phyloP scores from a whole-genome alignment of 2,797 vertebrate species.

The Thaleichthys pacificus region DNA sequence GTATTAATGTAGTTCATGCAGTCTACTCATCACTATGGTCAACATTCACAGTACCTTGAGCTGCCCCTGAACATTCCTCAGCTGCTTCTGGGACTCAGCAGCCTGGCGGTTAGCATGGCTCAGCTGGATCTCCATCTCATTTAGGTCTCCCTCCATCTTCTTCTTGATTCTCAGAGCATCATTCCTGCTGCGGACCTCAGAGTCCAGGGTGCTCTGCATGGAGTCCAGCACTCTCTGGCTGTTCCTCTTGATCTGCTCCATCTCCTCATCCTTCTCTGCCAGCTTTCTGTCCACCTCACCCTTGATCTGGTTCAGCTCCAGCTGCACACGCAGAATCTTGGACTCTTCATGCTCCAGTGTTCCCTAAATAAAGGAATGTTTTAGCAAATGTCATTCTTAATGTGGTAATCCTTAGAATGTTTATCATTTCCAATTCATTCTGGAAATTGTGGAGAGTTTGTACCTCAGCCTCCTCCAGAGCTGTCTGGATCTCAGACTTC shows the following conservation, averaged over 20 bases:
- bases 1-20: no score
- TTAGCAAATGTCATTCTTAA: no score
- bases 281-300: slow-evolving; percentile 71
- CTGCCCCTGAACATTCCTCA: slow-evolving; percentile 41
- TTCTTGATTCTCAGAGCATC: slow-evolving; percentile 33
- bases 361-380: slow-evolving; percentile 62
- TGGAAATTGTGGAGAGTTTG: not conserved
- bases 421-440: no score
- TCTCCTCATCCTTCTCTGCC: slow-evolving; percentile 78
- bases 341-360: slow-evolving; percentile 79
- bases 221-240: slow-evolving; percentile 68
- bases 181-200: slow-evolving; percentile 88
- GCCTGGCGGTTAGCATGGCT: slow-evolving; percentile 69
- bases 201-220: slow-evolving; percentile 82
- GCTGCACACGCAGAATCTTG: slow-evolving; percentile 72
- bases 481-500: slow-evolving; percentile 73
- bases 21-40: no score
- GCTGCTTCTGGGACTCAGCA: slow-evolving; percentile 73
- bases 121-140: slow-evolving; percentile 76
- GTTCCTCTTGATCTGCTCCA: slow-evolving; percentile 55
- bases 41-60: slow-evolving; percentile 25
- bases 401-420: no score
- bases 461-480: slow-evolving; percentile 81
- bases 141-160: slow-evolving; percentile 54
- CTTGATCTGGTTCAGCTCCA: slow-evolving; percentile 77